A percentile compares a stretch with the other conserved stretches of the same genome.
phyloP scores from a whole-genome alignment of 2,888 invertebrate genomes.

The Melitaea athalia region DNA sequence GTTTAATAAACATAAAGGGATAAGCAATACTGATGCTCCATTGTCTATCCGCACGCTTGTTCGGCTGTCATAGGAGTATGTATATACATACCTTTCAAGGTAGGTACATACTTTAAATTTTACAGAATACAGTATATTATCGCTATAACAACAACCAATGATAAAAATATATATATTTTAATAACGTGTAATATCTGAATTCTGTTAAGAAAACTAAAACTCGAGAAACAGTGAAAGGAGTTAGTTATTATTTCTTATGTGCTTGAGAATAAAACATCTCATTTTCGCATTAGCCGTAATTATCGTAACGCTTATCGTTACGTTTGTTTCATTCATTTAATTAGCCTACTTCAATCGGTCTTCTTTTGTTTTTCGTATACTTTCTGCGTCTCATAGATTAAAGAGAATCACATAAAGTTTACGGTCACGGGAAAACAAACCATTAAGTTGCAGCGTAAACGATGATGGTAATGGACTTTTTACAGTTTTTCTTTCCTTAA shows the following conservation, averaged over 20 bases:
- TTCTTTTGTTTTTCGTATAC: neutral
- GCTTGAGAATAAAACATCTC: conserved; percentile 1
- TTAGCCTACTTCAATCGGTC: conserved; percentile 3
- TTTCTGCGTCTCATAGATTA: neutral
- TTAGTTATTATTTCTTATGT: conserved; percentile 6
- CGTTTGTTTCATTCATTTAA: conserved; percentile 3
- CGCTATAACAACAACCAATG: too few species aligned
- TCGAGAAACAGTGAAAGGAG: neutral
- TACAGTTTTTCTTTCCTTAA: conserved; percentile 49
- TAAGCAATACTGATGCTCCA: too few species aligned
- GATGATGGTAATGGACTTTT: conserved; percentile 54
- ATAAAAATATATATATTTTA: too few species aligned
- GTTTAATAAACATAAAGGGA: too few species aligned
- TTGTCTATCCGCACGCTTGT: neutral
- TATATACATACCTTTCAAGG: too few species aligned
- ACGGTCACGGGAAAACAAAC: conserved; percentile 43
- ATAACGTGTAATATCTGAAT: too few species aligned
- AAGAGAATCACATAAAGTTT: conserved; percentile 2
- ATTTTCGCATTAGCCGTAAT: conserved; percentile 4
- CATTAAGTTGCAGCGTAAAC: conserved; percentile 55
- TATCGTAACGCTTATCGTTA: conserved; percentile 3
- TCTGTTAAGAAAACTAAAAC: neutral
- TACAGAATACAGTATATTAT: too few species aligned
- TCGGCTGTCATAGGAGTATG: neutral
- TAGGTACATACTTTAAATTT: too few species aligned